phyloP scores from a whole-genome alignment of 2,113 vertebrate genomes.

The Glaucidium brasilianum region DNA sequence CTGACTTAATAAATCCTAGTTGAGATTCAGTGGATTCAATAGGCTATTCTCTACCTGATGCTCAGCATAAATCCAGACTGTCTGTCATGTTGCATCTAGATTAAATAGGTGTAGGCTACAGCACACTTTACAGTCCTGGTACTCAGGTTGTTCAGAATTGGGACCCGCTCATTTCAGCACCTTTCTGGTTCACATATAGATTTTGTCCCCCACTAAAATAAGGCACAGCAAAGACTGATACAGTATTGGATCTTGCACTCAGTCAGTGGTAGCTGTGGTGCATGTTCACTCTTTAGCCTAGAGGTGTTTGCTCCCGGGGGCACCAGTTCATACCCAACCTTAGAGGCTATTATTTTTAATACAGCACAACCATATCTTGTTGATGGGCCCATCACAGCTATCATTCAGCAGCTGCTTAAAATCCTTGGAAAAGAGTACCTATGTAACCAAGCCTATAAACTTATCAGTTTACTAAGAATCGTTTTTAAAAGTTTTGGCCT shows the following conservation, averaged over 20 bases:
- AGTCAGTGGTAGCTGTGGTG: background rate
- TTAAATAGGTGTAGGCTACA: background rate
- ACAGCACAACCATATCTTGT: background rate
- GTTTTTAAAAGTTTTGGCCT: background rate
- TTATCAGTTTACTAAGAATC: background rate
- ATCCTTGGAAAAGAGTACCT: background rate
- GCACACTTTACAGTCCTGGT: background rate
- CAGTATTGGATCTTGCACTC: background rate
- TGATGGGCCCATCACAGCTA: background rate
- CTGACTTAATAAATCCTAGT: background rate
- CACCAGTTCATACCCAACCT: background rate
- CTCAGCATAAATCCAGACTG: background rate
- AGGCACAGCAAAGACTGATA: background rate
- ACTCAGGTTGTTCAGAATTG: background rate
- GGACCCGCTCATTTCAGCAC: background rate
- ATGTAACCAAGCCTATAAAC: background rate
- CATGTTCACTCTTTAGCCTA: background rate
- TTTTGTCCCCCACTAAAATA: rapidly evolving
- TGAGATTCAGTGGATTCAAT: background rate
- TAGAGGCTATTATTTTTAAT: background rate
- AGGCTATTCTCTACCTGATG: background rate
- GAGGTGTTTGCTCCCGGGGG: background rate
- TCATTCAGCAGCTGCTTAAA: background rate
- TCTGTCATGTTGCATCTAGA: background rate
- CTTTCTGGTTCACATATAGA: background rate